Conservation (phyloP, 2,888 invertebrate genomes). For the Xanthia togata region DNA sequence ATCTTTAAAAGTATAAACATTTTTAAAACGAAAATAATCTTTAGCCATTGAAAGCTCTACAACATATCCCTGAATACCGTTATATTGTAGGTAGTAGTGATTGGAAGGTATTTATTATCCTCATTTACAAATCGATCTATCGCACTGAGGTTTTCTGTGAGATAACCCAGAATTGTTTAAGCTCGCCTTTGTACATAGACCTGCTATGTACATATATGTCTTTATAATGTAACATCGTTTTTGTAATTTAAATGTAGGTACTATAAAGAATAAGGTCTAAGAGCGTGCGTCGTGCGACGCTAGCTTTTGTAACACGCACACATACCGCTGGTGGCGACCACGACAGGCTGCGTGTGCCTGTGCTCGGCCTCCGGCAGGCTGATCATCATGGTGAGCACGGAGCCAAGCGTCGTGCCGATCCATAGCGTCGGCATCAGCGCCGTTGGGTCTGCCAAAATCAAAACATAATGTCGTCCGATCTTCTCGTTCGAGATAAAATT, state of each 20-base stretch:
- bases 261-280: not conserved
- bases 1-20: not conserved
- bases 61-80: not conserved
- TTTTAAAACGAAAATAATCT: not conserved
- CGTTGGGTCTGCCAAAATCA: conserved; percentile 92
- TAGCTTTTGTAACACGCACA: not conserved
- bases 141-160: not conserved
- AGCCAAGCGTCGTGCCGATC: conserved; percentile 99
- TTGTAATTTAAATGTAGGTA: not conserved
- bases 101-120: not conserved
- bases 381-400: conserved; percentile 97
- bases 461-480: not conserved
- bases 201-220: no score
- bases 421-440: conserved; percentile 97
- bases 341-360: conserved; percentile 95
- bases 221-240: not conserved
- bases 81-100: not conserved
- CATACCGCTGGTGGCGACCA: conserved; percentile 96
- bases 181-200: no score
- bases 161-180: not conserved
- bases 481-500: not conserved
- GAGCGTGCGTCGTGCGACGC: no score
- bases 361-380: conserved; percentile 95
- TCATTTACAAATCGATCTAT: not conserved
- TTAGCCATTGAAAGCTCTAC: not conserved